Evolutionary conservation across 2,113 vertebrate species (phyloP).

Genomic region (Motacilla tschutschensis): DNA sequence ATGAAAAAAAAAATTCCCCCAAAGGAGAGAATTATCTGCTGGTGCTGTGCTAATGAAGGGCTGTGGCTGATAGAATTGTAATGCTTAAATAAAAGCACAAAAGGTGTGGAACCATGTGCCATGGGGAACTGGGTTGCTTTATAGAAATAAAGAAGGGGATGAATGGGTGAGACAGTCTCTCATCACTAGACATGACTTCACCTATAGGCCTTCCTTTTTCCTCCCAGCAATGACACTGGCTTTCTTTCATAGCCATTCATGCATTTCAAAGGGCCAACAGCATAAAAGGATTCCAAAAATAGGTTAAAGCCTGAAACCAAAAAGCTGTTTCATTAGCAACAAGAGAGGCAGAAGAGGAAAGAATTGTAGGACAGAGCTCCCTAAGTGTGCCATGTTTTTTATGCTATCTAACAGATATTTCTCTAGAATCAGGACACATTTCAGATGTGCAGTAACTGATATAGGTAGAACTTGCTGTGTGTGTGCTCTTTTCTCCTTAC

Average conservation of each 20-base stretch:
- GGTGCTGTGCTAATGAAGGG: background rate
- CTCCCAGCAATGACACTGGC: background rate
- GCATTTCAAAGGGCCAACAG: slow-evolving; percentile 39
- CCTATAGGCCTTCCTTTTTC: background rate
- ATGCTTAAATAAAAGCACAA: background rate
- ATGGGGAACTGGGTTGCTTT: background rate
- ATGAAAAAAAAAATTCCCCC: background rate
- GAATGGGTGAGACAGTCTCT: slow-evolving; percentile 11
- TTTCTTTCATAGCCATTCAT: background rate
- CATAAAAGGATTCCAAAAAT: slow-evolving; percentile 52
- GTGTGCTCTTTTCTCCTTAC: background rate
- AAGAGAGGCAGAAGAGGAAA: background rate
- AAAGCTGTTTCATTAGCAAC: slow-evolving; percentile 39
- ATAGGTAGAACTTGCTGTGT: fast-evolving
- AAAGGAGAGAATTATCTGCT: background rate
- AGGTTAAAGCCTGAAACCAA: slow-evolving; percentile 38
- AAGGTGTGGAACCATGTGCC: background rate
- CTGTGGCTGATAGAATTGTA: background rate
- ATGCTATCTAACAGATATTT: background rate
- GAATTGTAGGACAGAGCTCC: background rate
- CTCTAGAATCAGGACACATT: background rate
- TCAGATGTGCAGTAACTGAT: background rate
- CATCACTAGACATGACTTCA: slow-evolving; percentile 13
- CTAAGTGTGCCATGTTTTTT: background rate
- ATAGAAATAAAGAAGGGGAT: background rate